Base-by-base conservation (phyloP, 2,113 vertebrate genomes). In the Alethe castanea region DNA sequence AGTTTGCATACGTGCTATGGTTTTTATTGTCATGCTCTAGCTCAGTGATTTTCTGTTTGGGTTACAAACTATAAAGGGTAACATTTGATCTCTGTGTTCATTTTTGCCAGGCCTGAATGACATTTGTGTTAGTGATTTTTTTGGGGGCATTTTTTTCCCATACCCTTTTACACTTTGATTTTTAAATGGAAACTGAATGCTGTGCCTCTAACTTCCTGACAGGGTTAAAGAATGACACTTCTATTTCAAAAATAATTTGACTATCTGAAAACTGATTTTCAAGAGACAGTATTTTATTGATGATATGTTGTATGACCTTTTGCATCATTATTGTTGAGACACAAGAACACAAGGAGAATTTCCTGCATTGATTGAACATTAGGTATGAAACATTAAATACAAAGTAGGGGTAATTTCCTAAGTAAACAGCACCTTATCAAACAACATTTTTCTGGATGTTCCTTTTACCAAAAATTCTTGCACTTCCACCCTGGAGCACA, bases 181-280 rank as follows among this genome's bases (percentile, higher is more conserved):
- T 96, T 96, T 95, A 86, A 86, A 90, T 64, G 76, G 71, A 86
- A 84, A 70, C 64, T 35, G 48, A 90, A 93, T 0, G 11, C 24
- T 81, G 36, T 56, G 52, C 38, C 47, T 81, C 9, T 86, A 71
- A 88, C 74, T 88, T 88, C 79, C 64, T 94, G 88, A 77, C 90
- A 92, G 64, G 76, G 78, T 94, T 95, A 95, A 96, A 86, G 84
- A 82, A 90, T 80, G 81, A 33, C 62, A 40, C 70, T 87, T 83
- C 71, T 62, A 62, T 94, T 94, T 94, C 74, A 94, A 74, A 96
- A 90, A 77, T 83, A 83, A 92, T 96, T 94, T 95, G 64, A 66
- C 81, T 90, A 16, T 90, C 84, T 80, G 90, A 94, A 96, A 96
- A 83, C 67, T 83, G 92, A 93, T 95, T 95, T 94, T 94, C 76